These are phyloP conservation scores for Sweltsa coloradensis DNA, from an alignment of 1,140 invertebrate genomes.

Conservation along the genomic window DNA sequence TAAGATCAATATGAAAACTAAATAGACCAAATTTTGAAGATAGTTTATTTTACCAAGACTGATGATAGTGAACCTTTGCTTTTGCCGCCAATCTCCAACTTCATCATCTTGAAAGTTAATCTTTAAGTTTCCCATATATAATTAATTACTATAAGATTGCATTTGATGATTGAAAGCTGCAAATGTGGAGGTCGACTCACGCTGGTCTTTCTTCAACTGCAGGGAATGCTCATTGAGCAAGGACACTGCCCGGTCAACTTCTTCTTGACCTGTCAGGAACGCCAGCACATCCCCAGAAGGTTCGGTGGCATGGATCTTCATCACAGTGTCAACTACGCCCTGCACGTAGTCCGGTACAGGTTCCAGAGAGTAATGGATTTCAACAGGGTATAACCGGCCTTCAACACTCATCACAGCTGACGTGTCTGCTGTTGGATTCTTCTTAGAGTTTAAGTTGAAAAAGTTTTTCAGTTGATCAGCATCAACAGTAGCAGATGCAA, in stretches of 20 bases:
- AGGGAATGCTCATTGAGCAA: slow-evolving; percentile 51
- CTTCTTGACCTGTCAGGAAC: slow-evolving; percentile 91
- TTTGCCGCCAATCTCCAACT: no score
- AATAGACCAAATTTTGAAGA: no score
- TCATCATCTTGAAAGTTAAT: no score
- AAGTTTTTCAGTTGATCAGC: slow-evolving; percentile 76
- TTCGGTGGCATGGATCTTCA: slow-evolving; percentile 81
- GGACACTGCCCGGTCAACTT: slow-evolving; percentile 64
- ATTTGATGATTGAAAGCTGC: no score
- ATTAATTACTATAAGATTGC: no score
- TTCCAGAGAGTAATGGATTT: slow-evolving; percentile 69
- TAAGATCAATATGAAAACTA: no score
- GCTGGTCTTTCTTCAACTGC: slow-evolving; percentile 35
- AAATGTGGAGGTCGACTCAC: no score
- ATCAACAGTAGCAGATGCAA: slow-evolving; percentile 93
- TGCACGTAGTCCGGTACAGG: slow-evolving; percentile 86
- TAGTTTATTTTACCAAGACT: no score
- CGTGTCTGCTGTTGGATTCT: slow-evolving; percentile 44
- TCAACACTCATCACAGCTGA: slow-evolving; percentile 77
- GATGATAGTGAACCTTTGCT: no score
- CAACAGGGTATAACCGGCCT: slow-evolving; percentile 79
- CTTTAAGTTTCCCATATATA: no score
- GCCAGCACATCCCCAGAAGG: slow-evolving; percentile 77
- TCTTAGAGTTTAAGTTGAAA: slow-evolving; percentile 62
- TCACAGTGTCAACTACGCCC: slow-evolving; percentile 69